Conservation (phyloP, 2,888 invertebrate species). For the Hyposoter dolosus region DNA sequence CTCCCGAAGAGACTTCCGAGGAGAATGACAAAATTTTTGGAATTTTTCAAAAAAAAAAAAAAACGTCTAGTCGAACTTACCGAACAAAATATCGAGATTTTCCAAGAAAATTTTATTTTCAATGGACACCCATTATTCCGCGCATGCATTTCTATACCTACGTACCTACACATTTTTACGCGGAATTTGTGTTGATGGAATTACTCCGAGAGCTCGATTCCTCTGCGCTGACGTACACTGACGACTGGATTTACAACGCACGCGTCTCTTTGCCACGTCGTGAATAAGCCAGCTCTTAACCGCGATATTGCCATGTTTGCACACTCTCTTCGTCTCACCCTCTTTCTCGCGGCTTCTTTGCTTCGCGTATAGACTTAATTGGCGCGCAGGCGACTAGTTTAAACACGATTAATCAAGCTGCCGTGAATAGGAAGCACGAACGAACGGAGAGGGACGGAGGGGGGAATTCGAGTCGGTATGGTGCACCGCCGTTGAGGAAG, state of each 20-base stretch:
- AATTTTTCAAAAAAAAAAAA: too few species aligned
- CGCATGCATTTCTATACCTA: too few species aligned
- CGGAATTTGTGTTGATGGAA: too few species aligned
- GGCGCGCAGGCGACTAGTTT: constrained; percentile 82
- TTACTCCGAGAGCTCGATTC: too few species aligned
- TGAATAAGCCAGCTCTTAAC: constrained; percentile 32
- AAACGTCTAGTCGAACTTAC: too few species aligned
- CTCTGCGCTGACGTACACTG: too few species aligned
- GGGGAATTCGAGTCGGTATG: constrained; percentile 63
- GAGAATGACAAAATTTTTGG: too few species aligned
- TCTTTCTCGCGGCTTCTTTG: constrained; percentile 63
- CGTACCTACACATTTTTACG: too few species aligned
- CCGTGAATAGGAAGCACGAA: constrained; percentile 61
- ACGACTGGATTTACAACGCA: neutral
- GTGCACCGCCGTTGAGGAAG: constrained; percentile 35
- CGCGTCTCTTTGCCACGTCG: constrained; percentile 36
- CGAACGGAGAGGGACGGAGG: neutral
- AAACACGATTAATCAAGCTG: constrained; percentile 82
- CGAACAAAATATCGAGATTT: too few species aligned
- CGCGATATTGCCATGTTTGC: constrained; percentile 61
- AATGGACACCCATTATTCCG: too few species aligned
- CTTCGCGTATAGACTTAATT: constrained; percentile 79
- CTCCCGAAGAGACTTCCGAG: too few species aligned
- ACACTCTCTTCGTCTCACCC: constrained; percentile 28
- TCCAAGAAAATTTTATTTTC: too few species aligned